A percentile compares a stretch with the other conserved stretches of the same genome.
Evolutionary conservation across 2,888 invertebrate species (phyloP).

Genomic region (Plebejus argus): DNA sequence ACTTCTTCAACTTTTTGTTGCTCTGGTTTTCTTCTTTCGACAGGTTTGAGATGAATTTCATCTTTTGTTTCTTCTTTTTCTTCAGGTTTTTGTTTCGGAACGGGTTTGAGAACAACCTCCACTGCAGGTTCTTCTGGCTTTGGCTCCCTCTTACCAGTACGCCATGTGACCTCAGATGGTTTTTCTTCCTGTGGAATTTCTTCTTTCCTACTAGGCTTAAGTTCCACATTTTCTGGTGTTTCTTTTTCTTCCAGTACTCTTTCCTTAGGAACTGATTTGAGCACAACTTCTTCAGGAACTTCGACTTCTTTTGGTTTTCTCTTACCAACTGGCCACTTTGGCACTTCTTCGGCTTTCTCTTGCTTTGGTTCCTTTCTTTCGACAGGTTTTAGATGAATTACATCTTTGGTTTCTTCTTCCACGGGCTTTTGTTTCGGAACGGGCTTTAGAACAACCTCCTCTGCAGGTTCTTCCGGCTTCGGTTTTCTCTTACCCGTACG

Average conservation of each 20-base stretch:
- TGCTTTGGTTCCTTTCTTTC: slow-evolving; percentile 48
- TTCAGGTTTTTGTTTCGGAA: slow-evolving; percentile 55
- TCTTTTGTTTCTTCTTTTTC: slow-evolving; percentile 44
- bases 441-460: slow-evolving; percentile 76
- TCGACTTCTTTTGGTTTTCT: slow-evolving; percentile 48
- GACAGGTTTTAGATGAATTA: slow-evolving; percentile 49
- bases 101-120: slow-evolving; percentile 70
- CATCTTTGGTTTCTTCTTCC: slow-evolving; percentile 62
- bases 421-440: slow-evolving; percentile 48
- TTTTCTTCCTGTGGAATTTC: slow-evolving; percentile 54
- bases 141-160: slow-evolving; percentile 55
- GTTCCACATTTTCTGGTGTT: slow-evolving; percentile 8
- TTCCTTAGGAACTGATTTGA: slow-evolving; percentile 45
- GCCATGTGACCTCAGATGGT: slow-evolving; percentile 43
- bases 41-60: slow-evolving; percentile 48
- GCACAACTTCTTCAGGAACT: slow-evolving; percentile 15
- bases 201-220: slow-evolving; percentile 40
- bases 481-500: slow-evolving; percentile 56
- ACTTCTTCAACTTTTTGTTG: slow-evolving; percentile 56
- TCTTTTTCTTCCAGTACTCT: slow-evolving; percentile 50
- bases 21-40: slow-evolving; percentile 44
- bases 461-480: slow-evolving; percentile 61
- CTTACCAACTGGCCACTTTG: slow-evolving; percentile 49
- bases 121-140: slow-evolving; percentile 53
- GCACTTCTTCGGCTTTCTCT: slow-evolving; percentile 46